phyloP scores from a whole-genome alignment of 1,140 invertebrate genomes.

The Drosophila hydei region DNA sequence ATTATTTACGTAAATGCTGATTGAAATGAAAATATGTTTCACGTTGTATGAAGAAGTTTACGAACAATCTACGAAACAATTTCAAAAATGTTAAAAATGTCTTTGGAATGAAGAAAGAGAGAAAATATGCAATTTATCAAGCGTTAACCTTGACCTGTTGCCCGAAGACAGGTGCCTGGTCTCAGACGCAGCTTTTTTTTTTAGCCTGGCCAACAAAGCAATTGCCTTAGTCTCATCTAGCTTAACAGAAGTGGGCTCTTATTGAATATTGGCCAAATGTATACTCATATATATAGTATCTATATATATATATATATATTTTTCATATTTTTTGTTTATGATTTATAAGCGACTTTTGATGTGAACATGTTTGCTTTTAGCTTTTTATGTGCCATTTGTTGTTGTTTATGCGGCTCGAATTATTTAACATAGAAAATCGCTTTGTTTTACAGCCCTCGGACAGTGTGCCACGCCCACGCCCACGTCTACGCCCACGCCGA shows the following conservation, averaged over 20 bases:
- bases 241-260: conserved; percentile 16
- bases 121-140: conserved; percentile 19
- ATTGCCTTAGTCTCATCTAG: conserved; percentile 23
- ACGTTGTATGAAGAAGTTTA: neutral
- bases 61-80: neutral
- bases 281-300: conserved; percentile 11
- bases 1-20: too few relatives aligned
- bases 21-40: too few relatives aligned
- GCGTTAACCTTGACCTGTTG: conserved; percentile 22
- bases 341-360: conserved; percentile 72
- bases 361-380: conserved; percentile 52
- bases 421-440: conserved; percentile 60
- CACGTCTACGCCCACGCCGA: neutral
- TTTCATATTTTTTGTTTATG: conserved; percentile 45
- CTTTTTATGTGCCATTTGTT: conserved; percentile 71
- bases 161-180: conserved; percentile 17
- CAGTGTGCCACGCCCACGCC: conserved; percentile 36
- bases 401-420: conserved; percentile 41
- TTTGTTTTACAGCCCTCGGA: conserved; percentile 58
- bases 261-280: conserved; percentile 20
- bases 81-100: neutral
- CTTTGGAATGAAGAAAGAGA: neutral
- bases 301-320: conserved; percentile 35
- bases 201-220: neutral
- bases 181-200: neutral